Evolutionary conservation across 2,113 vertebrate genomes (phyloP), one percentile per base, ranked within the genome.

Genomic region (Embiotoca jacksoni): DNA sequence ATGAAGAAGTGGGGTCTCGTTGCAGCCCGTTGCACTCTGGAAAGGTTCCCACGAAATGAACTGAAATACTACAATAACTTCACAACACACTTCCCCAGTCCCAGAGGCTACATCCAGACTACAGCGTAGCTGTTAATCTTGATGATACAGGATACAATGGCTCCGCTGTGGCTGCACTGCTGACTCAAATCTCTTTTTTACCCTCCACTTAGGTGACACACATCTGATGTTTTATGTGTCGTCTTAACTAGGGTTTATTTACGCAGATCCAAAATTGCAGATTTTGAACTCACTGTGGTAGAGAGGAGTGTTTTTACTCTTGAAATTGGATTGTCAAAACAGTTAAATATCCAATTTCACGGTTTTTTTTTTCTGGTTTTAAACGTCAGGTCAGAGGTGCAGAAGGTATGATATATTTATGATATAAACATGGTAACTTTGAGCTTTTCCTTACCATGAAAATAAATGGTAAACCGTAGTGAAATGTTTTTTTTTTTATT

Each of bases 81-180:
- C 68, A 74, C 64, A 66, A 81, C 79, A 57, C 63, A 50, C 83
- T 75, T 59, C 39, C 63, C 39, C 1, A 0, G 44, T 90, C 89
- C 86, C 89, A 66, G 67, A 86, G 88, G 89, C 72, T 69, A 47
- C 82, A 79, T 88, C 57, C 67, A 81, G 37, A 58, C 82, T 39
- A 1, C 59, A 66, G 71, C 11, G 62, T n/a, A 39, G 88, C 84
- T 79, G 88, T 92, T 90, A 88, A 90, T 92, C 89, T 88, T 81
- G 57, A 85, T 68, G 75, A 82, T 54, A 83, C 79, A 72, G 64
- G 64, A 83, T 76, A 61, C 61, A 79, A 78, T 15, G 85, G 83
- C 84, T 91, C 87, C 68, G n/a, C 79, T 50, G 61, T 80, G 88
- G 85, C 90, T 88, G 73, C 64, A 32, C 57, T 14, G 71, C 0